Conservation (phyloP, 1,140 invertebrate genomes). For the Pogonomyrmex barbatus region DNA sequence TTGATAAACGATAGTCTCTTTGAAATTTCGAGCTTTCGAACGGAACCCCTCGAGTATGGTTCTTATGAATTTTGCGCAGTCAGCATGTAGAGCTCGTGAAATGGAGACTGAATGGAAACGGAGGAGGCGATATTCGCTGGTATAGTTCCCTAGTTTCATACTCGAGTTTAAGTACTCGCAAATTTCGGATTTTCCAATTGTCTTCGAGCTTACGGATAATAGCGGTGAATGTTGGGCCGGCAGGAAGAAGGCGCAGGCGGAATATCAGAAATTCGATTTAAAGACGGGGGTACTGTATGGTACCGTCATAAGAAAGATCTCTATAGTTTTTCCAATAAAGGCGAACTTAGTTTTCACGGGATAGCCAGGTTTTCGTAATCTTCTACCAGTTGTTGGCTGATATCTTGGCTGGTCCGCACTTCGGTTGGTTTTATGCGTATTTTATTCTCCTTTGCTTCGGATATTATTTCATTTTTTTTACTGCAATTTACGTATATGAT, state of each 20-base stretch:
- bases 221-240: background rate
- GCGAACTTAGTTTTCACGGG: constrained; percentile 61
- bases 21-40: constrained; percentile 28
- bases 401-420: constrained; percentile 31
- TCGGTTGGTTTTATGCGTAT: constrained; percentile 19
- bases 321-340: constrained; percentile 69
- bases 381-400: constrained; percentile 48
- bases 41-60: background rate
- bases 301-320: constrained; percentile 27
- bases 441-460: background rate
- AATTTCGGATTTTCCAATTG: constrained; percentile 56
- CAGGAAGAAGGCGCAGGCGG: constrained; percentile 6
- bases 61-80: constrained; percentile 35
- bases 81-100: background rate
- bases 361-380: constrained; percentile 62
- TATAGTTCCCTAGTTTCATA: constrained; percentile 24
- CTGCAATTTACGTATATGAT: background rate
- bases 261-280: constrained; percentile 72
- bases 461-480: background rate
- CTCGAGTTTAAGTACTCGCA: constrained; percentile 43
- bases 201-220: constrained; percentile 21
- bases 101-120: constrained; percentile 25
- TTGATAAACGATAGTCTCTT: constrained; percentile 12
- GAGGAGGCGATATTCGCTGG: constrained; percentile 12
- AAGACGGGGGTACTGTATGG: constrained; percentile 22